These are phyloP conservation scores for Uropetala carovei DNA, from an alignment of 2,888 invertebrate genomes.

Conservation along the genomic window DNA sequence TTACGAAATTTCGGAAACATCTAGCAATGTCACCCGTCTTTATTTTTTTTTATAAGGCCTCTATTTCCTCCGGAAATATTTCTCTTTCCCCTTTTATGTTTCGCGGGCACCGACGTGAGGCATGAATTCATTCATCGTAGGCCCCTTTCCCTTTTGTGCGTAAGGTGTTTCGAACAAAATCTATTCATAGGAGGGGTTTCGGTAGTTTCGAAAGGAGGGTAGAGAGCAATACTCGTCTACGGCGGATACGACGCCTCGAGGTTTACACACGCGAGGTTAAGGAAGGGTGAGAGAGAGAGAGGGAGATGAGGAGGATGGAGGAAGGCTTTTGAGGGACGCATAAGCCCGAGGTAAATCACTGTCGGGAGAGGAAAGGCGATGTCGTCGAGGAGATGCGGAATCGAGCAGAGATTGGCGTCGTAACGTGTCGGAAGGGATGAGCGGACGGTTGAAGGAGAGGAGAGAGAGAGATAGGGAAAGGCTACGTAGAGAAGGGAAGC, in stretches of 20 bases:
- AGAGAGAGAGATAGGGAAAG: too few species aligned
- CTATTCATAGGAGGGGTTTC: not conserved
- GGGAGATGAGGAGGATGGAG: not conserved
- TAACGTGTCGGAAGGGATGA: too few species aligned
- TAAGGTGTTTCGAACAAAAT: not conserved
- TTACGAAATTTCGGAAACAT: too few species aligned
- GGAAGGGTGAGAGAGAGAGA: not conserved
- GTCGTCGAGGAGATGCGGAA: not conserved
- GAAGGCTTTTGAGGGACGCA: not conserved
- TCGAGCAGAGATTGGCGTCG: not conserved
- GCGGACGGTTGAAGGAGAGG: too few species aligned
- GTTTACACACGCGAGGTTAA: not conserved
- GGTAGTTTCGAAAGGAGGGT: too few species aligned
- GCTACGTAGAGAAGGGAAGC: too few species aligned
- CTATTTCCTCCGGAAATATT: too few species aligned
- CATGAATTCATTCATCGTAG: too few species aligned
- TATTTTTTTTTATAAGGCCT: too few species aligned
- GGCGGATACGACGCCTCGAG: not conserved
- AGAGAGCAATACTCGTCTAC: not conserved
- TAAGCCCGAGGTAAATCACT: slow-evolving; percentile 18
- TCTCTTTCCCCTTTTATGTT: too few species aligned
- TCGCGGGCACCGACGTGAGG: too few species aligned
- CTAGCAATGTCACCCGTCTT: too few species aligned
- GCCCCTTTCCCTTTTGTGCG: not conserved
- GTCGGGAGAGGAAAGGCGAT: not conserved